Evolutionary conservation across 2,888 invertebrate genomes (phyloP).

Genomic region (Ametastegia equiseti): DNA sequence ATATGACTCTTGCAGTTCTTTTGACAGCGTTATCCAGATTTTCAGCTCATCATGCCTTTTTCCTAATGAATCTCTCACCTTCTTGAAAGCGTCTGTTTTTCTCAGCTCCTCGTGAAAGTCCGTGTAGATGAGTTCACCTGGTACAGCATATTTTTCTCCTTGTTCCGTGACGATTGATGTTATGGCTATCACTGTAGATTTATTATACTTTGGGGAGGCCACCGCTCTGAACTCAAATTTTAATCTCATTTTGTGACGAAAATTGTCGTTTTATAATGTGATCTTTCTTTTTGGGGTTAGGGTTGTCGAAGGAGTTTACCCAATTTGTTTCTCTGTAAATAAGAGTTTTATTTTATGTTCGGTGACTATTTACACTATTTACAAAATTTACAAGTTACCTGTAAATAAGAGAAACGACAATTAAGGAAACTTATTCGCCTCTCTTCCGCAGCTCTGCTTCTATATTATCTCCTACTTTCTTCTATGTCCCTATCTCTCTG

Average conservation of each 20-base stretch:
- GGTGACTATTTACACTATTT: conserved; percentile 11
- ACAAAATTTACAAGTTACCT: conserved; percentile 19
- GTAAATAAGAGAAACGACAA: conserved; percentile 53
- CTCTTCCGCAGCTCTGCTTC: conserved; percentile 38
- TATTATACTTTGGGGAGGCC: conserved; percentile 51
- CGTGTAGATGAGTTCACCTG: conserved; percentile 48
- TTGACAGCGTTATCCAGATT: conserved; percentile 48
- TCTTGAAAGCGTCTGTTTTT: conserved; percentile 49
- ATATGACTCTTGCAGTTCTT: conserved; percentile 46
- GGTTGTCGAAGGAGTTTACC: background rate
- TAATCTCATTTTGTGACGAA: conserved; percentile 48
- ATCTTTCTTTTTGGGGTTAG: conserved; percentile 1
- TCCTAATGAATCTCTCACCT: conserved; percentile 48
- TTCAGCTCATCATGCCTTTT: conserved; percentile 47
- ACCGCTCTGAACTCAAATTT: conserved; percentile 50
- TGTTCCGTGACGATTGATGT: conserved; percentile 51
- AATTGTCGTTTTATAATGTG: conserved; percentile 54
- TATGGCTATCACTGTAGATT: conserved; percentile 46
- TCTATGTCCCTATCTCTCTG: no score
- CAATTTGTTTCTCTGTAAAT: conserved; percentile 50
- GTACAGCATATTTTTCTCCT: conserved; percentile 49
- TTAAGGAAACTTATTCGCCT: conserved; percentile 51
- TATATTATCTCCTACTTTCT: background rate
- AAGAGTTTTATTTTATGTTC: conserved; percentile 36
- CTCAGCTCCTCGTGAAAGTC: conserved; percentile 46